Evolutionary conservation across 2,888 invertebrate genomes (phyloP), one percentile per base, ranked within the genome.

Genomic region (Acleris sparsana): DNA sequence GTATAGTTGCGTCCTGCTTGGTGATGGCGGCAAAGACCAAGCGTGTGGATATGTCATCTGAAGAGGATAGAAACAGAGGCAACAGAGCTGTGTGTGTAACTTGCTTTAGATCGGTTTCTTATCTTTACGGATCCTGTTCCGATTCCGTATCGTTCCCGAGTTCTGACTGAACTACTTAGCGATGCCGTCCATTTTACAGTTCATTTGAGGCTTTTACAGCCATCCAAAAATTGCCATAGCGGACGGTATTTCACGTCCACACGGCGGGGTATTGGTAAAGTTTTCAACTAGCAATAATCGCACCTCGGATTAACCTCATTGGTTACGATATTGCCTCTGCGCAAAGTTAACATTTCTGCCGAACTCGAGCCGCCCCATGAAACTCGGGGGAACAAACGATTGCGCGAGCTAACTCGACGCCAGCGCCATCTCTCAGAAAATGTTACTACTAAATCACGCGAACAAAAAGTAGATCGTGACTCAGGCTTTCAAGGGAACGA

Each of bases 281-380:
- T 96, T 96, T 96, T 96, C 96, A 96, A 96, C 96, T 96, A 96
- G 96, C 96, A 97, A 97, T 96, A 96, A 96, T 95, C 95, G 95
- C 96, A 95, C 95, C 96, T 96, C 96, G 95, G 96, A 95, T 94
- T 92, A 94, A 95, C 96, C 95, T 97, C 96, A 96, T 96, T 94
- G 96, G 96, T 96, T 96, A 96, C 95, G 95, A 96, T 96, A 96
- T 94, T 94, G 96, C 96, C 96, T 94, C 96, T 96, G 96, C 96
- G 96, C 96, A 96, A 96, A 96, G 96, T 94, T 96, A 80, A 93
- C 66, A 2, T 0, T 0, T 6, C 0, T 0, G 3, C 0, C 49
- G 11, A 46, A 5, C 48, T 49, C 44, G 5, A 13, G 53, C 0
- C 2, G n/a, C 4, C 5, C 29, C 43, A 55, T 17, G 13, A 59